A percentile compares a stretch with the other conserved stretches of the same genome.
Conservation (phyloP, 2,888 invertebrate species). For the Tineola bisselliella region DNA sequence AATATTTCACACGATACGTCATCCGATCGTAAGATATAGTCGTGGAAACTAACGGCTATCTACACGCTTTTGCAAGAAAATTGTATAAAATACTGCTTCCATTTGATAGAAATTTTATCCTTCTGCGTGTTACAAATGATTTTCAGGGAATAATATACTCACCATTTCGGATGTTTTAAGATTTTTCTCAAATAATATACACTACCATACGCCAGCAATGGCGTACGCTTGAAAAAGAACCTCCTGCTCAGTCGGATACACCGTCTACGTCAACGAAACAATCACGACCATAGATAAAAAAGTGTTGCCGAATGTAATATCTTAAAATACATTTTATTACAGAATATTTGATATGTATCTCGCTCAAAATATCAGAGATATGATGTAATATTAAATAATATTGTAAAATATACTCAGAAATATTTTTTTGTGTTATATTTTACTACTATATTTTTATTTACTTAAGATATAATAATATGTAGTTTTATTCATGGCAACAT, state of each 20-base stretch:
- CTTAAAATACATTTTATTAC: background rate
- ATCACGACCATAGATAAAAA: slow-evolving; percentile 35
- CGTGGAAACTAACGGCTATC: slow-evolving; percentile 29
- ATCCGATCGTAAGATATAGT: slow-evolving; percentile 49
- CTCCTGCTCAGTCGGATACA: slow-evolving; percentile 48
- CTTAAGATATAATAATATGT: too few species aligned
- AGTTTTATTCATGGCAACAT: too few species aligned
- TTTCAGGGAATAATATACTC: slow-evolving; percentile 54
- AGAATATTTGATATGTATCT: background rate
- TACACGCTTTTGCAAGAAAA: slow-evolving; percentile 24
- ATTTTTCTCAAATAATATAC: slow-evolving; percentile 75
- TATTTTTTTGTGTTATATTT: too few species aligned
- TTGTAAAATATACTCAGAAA: too few species aligned
- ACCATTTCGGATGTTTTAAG: slow-evolving; percentile 87
- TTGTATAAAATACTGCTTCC: slow-evolving; percentile 39
- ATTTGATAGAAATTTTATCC: slow-evolving; percentile 30
- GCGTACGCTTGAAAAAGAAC: slow-evolving; percentile 87
- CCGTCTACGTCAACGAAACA: slow-evolving; percentile 23
- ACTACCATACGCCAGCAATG: slow-evolving; percentile 87
- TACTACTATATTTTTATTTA: too few species aligned
- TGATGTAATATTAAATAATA: too few species aligned
- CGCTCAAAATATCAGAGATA: background rate
- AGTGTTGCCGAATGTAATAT: background rate
- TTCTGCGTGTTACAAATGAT: slow-evolving; percentile 37
- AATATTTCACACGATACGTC: slow-evolving; percentile 42